Evolutionary conservation across 1,140 invertebrate species (phyloP).

Genomic region (Lordiphosa collinella): DNA sequence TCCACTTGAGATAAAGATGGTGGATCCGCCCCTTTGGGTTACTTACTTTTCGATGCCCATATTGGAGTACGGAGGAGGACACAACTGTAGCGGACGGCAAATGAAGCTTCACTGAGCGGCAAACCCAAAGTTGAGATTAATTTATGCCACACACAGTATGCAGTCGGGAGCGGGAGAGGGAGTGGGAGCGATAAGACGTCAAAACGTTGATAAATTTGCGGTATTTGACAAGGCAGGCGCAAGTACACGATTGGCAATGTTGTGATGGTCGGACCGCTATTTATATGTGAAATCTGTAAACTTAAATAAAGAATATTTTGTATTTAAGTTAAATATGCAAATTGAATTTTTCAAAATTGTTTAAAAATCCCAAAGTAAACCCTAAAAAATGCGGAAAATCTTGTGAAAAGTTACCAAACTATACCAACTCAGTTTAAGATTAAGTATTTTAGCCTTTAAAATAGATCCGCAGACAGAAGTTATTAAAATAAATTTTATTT

Average conservation of each 20-base stretch:
- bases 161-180: conserved; percentile 29
- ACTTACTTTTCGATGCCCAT: conserved; percentile 70
- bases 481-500: no score
- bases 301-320: no score
- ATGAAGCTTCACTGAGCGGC: conserved; percentile 44
- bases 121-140: not conserved
- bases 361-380: no score
- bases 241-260: conserved; percentile 23
- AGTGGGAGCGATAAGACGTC: conserved; percentile 42
- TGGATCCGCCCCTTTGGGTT: not conserved
- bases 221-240: conserved; percentile 10
- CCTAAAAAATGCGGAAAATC: no score
- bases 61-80: conserved; percentile 1
- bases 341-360: no score
- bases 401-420: no score
- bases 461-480: no score
- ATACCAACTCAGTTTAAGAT: no score
- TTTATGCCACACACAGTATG: conserved; percentile 1
- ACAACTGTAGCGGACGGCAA: conserved; percentile 52
- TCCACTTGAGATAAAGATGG: conserved; percentile 14
- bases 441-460: no score
- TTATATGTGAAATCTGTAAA: no score
- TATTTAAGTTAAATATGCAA: no score
- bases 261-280: conserved; percentile 11
- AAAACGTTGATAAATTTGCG: conserved; percentile 15